Evolutionary conservation across 2,888 invertebrate species (phyloP), one percentile per base, ranked within the genome.

Genomic region (Tetropium fuscum): DNA sequence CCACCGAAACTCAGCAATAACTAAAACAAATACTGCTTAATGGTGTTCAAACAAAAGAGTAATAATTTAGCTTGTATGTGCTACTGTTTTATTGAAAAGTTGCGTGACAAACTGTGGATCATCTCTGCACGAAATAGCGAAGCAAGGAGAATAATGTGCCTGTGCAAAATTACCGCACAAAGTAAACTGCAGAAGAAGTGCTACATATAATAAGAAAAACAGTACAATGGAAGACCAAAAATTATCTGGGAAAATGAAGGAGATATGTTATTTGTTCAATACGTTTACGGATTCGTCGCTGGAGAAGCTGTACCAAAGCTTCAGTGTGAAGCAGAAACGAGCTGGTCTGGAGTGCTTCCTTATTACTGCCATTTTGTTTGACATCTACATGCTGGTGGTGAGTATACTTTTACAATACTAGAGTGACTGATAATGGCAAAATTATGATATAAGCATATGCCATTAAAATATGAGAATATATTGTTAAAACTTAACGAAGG

Each of bases 271-370:
- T 30, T 43, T 76, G 22, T 76, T 77, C 58, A 80, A 84, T 49
- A 84, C 84, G 38, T 88, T 88, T 77, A 82, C 86, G 25, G 88
- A 87, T 73, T 83, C 85, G 5, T 86, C 88, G 47, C 82, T 91
- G 65, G 90, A 91, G 75, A 85, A 86, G 71, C 84, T 91, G 3
- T 92, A 91, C 77, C 88, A 89, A 68, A 87, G 87, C 62, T 91
- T 91, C 79, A 88, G 88, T 72, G 84, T 88, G 40, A 88, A 90
- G 72, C 91, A 91, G 77, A 87, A 90, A 72, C 85, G 90, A 43
- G 86, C 87, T 41, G 91, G 90, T 22, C 82, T 91, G 36, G 87
- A 87, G 76, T 89, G 89, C 80, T 91, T 90, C 79, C 83, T 90
- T 11, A 80, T 87, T 30, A 86, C 88, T 48, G 87, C 89, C 44